Evolutionary conservation across 2,888 invertebrate genomes (phyloP).

Genomic region (Orchesella flavescens): DNA sequence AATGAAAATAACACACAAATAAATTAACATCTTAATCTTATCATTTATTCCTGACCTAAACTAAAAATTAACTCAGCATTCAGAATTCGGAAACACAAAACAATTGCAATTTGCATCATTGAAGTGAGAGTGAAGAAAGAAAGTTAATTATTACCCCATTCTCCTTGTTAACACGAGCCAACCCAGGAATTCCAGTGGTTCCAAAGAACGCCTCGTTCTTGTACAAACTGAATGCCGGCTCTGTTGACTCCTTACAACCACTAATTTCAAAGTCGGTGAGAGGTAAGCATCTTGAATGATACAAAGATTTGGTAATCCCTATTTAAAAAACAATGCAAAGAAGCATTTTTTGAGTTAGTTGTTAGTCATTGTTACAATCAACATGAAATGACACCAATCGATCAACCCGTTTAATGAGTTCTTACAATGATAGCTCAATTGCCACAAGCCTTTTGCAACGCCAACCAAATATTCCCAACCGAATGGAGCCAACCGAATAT

Average conservation of each 20-base stretch:
- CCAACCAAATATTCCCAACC: conserved; percentile 79
- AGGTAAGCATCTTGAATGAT: conserved; percentile 76
- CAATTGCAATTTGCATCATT: too few relatives aligned
- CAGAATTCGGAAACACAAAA: too few relatives aligned
- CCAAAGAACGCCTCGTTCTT: conserved; percentile 73
- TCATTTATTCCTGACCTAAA: too few relatives aligned
- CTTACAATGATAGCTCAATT: conserved; percentile 78
- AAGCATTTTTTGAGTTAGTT: too few relatives aligned
- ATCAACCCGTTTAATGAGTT: too few relatives aligned
- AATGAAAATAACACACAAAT: conserved; percentile 13
- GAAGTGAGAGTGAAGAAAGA: too few relatives aligned
- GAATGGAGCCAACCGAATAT: conserved; percentile 74
- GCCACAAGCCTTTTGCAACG: conserved; percentile 79
- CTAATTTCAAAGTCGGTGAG: conserved; percentile 79
- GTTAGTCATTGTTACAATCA: too few relatives aligned
- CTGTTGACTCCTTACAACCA: conserved; percentile 73
- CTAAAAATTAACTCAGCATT: too few relatives aligned
- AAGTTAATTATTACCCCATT: too few relatives aligned
- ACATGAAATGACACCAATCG: too few relatives aligned
- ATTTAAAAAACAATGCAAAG: conserved; percentile 31
- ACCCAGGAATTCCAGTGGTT: conserved; percentile 75
- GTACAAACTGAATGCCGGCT: conserved; percentile 62
- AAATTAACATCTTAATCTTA: too few relatives aligned
- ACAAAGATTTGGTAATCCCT: conserved; percentile 76
- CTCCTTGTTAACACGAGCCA: conserved; percentile 77